Evolutionary conservation across 2,113 vertebrate genomes (phyloP), one percentile per base, ranked within the genome.

Genomic region (Etheostoma cragini): DNA sequence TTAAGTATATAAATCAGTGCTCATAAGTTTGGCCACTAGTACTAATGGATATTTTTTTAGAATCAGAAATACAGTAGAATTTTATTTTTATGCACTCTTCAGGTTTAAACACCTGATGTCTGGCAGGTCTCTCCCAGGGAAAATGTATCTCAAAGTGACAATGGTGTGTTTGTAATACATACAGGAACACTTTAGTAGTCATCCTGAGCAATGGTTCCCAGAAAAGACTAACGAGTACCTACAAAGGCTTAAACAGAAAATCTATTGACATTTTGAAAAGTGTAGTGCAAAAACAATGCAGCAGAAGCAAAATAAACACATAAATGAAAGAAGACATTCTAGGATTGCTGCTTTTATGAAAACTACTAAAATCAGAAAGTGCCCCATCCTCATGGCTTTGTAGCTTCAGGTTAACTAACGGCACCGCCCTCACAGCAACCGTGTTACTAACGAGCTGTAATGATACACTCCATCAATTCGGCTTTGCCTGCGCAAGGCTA

Each of bases 401-500:
- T 21, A 74, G 87, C 67, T 68, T 46, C 64, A 74, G 66, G 82
- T 87, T 90, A 83, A 89, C 68, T 56, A 71, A 77, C 30, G 57
- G 76, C 75, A 58, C 65, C 73, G 8, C 54, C 67, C 80, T 85
- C 66, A 54, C 72, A 47, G 69, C 50, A 16, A 47, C 86, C 30
- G 1, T 79, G 72, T 62, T 83, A 49, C 81, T 85, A 87, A 90
- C 69, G 78, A 87, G 89, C 83, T 87, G 65, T 85, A 89, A 91
- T 88, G 85, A 86, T 81, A 81, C 79, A 90, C 84, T 86, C 86
- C 85, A 82, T 87, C 86, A 84, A 78, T 79, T 85, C 13, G 66
- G 67, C 83, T 84, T 82, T 52, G 56, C 75, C 74, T 52, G 82
- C 7, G 5, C 22, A 14, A 38, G 24, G 88, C 82, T 78, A 65